Conservation (phyloP, 2,113 vertebrate species). For the Paedocypris sp. region DNA sequence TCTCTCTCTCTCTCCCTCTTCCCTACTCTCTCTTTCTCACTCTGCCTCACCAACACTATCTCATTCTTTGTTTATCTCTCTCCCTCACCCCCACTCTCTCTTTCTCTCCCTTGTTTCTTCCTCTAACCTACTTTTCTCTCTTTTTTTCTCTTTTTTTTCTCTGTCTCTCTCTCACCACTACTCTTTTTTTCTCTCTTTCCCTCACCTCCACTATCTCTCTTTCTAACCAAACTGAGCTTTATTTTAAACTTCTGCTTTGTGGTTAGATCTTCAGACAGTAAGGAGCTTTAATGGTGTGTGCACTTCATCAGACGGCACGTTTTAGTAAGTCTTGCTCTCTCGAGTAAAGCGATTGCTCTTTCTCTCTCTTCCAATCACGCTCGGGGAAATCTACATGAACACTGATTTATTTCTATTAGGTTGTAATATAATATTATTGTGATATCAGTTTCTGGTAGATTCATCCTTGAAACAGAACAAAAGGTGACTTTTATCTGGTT, state of each 20-base stretch:
- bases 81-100: too few relatives aligned
- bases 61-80: not conserved
- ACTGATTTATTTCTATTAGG: not conserved
- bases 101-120: too few relatives aligned
- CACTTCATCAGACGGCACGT: not conserved
- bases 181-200: not conserved
- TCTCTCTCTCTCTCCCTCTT: not conserved
- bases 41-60: not conserved
- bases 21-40: not conserved
- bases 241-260: not conserved
- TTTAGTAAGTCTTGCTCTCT: not conserved
- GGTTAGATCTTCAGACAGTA: not conserved
- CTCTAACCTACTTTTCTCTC: too few relatives aligned
- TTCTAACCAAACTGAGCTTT: too few relatives aligned
- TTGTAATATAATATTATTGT: not conserved
- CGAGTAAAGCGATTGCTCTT: slow-evolving; percentile 4
- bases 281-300: not conserved
- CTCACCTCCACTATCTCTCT: not conserved
- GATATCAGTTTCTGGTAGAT: not conserved
- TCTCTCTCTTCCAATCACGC: not conserved
- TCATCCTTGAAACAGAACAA: not conserved
- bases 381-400: slow-evolving; percentile 2
- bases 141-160: not conserved
- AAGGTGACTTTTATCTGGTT: not conserved
- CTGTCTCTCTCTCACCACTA: not conserved